A percentile compares a stretch with the other conserved stretches of the same genome.
These are phyloP conservation scores for Tetramorium simillimum DNA, from an alignment of 1,140 invertebrate genomes.

Conservation along the genomic window DNA sequence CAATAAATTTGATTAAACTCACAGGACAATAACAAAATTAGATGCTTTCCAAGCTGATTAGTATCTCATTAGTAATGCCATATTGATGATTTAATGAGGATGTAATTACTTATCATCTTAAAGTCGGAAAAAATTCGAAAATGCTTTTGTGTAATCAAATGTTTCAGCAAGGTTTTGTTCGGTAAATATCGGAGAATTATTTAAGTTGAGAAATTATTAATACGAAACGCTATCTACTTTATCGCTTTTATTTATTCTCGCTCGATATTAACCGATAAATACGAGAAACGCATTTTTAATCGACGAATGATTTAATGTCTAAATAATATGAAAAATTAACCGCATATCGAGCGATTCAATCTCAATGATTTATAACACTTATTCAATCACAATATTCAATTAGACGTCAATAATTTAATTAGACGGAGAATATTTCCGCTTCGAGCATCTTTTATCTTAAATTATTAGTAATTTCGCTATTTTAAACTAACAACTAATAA, in stretches of 20 bases:
- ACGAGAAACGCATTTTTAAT: not conserved
- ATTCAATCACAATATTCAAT: not conserved
- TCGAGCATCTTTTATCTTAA: not conserved
- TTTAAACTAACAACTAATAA: not conserved
- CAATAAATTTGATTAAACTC: not conserved
- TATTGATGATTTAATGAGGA: not conserved
- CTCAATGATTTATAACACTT: not conserved
- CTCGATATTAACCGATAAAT: not conserved
- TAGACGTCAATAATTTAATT: not conserved
- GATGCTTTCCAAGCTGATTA: not conserved
- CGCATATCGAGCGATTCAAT: not conserved
- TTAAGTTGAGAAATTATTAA: not conserved
- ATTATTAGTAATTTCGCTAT: not conserved
- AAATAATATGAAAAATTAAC: conserved; percentile 7
- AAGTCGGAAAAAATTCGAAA: not conserved
- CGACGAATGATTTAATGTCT: not conserved
- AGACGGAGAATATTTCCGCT: not conserved
- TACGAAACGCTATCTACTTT: not conserved
- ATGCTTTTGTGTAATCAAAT: not conserved
- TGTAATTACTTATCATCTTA: not conserved
- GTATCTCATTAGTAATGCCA: not conserved
- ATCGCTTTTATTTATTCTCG: not conserved
- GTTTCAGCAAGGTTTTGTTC: not conserved
- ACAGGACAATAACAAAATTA: not conserved
- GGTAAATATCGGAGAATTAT: not conserved